Evolutionary conservation across 2,888 invertebrate species (phyloP), one percentile per base, ranked within the genome.

Genomic region (Drepana falcataria): DNA sequence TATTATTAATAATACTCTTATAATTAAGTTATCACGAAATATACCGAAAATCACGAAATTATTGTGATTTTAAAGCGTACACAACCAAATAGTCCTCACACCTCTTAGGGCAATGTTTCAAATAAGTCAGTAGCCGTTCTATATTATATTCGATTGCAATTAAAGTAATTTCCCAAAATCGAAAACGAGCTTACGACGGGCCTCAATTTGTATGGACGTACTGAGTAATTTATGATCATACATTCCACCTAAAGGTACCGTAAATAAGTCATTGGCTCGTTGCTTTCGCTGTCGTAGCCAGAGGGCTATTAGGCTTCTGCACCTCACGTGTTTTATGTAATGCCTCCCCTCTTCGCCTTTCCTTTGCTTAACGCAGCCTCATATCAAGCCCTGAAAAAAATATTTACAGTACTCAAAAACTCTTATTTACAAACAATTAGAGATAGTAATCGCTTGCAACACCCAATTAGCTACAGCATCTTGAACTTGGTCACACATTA

Each of bases 301-400:
- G 77, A 83, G 85, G 83, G 77, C 76, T 75, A 73, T 66, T 69
- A 71, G 73, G 77, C 81, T 80, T 82, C 80, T 80, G 81, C 77
- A 73, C 67, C 77, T 80, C 80, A 72, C 75, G 71, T 73, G 73
- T 80, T 87, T 86, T 87, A 87, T 85, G 85, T 85, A 83, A 85
- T 71, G 68, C 71, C 66, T 40, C 80, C 83, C 81, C 79, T 71
- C 80, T 75, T 71, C 61, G 63, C 9, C 55, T 66, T 71, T 71
- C 65, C 61, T 63, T 69, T 66, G 66, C 59, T 55, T 60, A 54
- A 55, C 55, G 34, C 58, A 64, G 60, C 40, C 52, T 61, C 47
- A 61, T 37, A 56, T 57, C 37, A 4, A 48, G 37, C 52, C 53
- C 54, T 49, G 40, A 51, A 49, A 4, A 44, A 44, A 53, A 21